These are phyloP conservation scores for Periphyllus acericola DNA, from an alignment of 2,888 invertebrate genomes.

Conservation along the genomic window DNA sequence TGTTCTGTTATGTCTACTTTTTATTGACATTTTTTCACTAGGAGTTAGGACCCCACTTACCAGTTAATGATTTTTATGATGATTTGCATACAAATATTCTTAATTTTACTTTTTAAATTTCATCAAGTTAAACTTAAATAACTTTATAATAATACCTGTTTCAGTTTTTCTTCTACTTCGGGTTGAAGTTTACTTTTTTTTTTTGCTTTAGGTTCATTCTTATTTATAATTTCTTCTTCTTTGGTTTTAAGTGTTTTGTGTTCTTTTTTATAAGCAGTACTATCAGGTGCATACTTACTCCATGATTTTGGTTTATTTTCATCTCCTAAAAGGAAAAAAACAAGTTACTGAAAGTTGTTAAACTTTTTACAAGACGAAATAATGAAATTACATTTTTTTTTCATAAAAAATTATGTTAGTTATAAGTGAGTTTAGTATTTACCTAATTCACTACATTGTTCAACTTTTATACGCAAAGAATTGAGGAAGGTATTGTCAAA, in stretches of 20 bases:
- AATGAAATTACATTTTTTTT: neutral
- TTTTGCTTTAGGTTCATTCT: slow-evolving; percentile 65
- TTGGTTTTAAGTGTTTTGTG: slow-evolving; percentile 67
- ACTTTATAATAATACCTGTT: slow-evolving; percentile 44
- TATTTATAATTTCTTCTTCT: slow-evolving; percentile 64
- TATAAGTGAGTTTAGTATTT: neutral
- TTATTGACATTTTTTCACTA: no score
- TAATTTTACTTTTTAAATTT: no score
- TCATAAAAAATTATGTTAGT: neutral
- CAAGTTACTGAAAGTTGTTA: neutral
- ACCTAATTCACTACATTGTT: slow-evolving; percentile 65
- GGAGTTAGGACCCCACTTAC: no score
- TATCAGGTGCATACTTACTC: slow-evolving; percentile 90
- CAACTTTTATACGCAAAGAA: slow-evolving; percentile 77
- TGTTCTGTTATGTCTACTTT: no score
- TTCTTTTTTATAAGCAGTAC: slow-evolving; percentile 74
- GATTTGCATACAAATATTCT: no score
- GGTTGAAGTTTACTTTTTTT: slow-evolving; percentile 64
- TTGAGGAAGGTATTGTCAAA: slow-evolving; percentile 88
- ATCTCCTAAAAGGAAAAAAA: slow-evolving; percentile 68
- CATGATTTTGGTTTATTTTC: slow-evolving; percentile 85
- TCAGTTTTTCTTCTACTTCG: slow-evolving; percentile 65
- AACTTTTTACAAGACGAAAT: neutral
- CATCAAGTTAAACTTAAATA: no score
- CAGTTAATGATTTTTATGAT: no score